Evolutionary conservation across 2,797 vertebrate species (phyloP), one percentile per base, ranked within the genome.

Genomic region (Poecilia gillii): DNA sequence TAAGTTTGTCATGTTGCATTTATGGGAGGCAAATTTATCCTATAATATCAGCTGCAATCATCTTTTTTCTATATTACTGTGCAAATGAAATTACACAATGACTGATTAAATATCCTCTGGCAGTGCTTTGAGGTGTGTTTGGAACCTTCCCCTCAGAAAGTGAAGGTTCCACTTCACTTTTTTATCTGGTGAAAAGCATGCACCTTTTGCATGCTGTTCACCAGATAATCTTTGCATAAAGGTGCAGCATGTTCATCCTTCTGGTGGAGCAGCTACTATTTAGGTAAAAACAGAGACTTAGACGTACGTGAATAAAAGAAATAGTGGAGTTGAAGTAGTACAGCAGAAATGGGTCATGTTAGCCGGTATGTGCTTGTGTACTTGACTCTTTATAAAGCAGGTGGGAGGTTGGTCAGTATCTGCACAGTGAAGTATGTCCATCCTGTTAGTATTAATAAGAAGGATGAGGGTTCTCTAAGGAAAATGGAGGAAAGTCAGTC

Each of bases 341-440:
- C 11, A 59, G 76, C 72, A 82, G 74, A 86, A 36, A 18, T 82
- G 87, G 75, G 73, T 64, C 46, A 72, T 70, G 76, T 71, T 47
- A 68, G 43, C 47, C 25, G 36, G 18, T 12, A 41, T 25, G 11
- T 0, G 62, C 78, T 78, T 45, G 70, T 85, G 86, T 76, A 80
- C 75, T 53, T 41, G 75, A 77, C 86, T 85, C 77, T 62, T 79
- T 76, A 78, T 75, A 82, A 90, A 90, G 83, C 84, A 68, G 90
- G 84, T 91, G 89, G 88, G 46, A 90, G 86, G 81, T 88, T 84
- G 91, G 82, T 90, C 89, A 90, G 83, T 73, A 31, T 78, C 84
- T 79, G 68, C 78, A 36, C 74, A 55, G 66, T 5, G 18, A 77
- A 72, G 88, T 71, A 33, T 71, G 71, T 82, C 84, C 28, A 74